Percentiles rank a stretch among this genome's conserved stretches.
Conservation (phyloP, 2,888 invertebrate genomes). For the Synergus itoensis region DNA sequence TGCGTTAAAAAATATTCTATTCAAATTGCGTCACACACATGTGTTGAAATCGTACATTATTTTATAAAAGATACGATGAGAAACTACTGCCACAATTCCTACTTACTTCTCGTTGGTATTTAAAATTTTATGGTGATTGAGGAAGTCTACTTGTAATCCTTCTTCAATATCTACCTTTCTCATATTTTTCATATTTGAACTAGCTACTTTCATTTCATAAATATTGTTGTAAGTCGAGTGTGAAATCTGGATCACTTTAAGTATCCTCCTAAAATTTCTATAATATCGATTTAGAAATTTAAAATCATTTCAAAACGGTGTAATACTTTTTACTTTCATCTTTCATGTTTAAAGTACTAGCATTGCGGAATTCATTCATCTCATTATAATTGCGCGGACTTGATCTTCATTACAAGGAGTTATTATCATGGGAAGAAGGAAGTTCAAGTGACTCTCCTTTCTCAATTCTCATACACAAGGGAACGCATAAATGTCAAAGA, state of each 20-base stretch:
- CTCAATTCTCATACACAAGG: neutral
- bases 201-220: constrained; percentile 47
- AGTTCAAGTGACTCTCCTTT: constrained; percentile 1
- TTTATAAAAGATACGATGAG: neutral
- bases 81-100: constrained; percentile 28
- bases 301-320: neutral
- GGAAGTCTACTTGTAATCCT: constrained; percentile 20
- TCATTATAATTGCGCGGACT: constrained; percentile 33
- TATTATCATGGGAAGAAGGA: constrained; percentile 28
- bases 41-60: neutral
- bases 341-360: neutral
- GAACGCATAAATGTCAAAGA: constrained; percentile 34
- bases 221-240: constrained; percentile 65
- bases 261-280: neutral
- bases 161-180: constrained; percentile 30
- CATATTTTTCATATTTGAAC: neutral
- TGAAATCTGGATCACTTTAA: constrained; percentile 79
- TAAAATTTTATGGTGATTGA: constrained; percentile 12
- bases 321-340: neutral
- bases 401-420: constrained; percentile 22
- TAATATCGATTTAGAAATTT: neutral
- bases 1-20: neutral
- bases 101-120: constrained; percentile 48
- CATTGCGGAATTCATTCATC: constrained; percentile 25
- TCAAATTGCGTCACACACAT: neutral